Percentiles rank a stretch among this genome's conserved stretches.
phyloP scores from a whole-genome alignment of 2,797 vertebrate genomes.

The Myotis daubentonii region DNA sequence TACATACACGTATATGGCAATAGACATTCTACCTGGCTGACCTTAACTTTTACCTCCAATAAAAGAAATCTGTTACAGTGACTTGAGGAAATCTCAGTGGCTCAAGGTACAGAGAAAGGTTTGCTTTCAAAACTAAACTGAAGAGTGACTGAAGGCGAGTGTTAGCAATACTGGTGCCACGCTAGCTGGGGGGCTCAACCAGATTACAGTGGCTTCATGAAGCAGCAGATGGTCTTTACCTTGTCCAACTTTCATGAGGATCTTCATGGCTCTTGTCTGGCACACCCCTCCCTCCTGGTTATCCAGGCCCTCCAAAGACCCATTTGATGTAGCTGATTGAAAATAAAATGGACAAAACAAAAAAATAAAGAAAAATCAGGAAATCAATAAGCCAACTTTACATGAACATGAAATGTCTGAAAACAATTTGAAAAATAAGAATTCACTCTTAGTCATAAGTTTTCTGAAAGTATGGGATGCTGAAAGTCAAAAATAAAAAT shows the following conservation, averaged over 20 bases:
- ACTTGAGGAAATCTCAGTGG: slow-evolving; percentile 79
- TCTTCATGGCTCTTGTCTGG: slow-evolving; percentile 99
- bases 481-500: slow-evolving; percentile 79
- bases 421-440: slow-evolving; percentile 81
- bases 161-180: slow-evolving; percentile 59
- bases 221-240: slow-evolving; percentile 91
- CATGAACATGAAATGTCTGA: slow-evolving; percentile 86
- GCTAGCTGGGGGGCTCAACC: slow-evolving; percentile 69
- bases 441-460: slow-evolving; percentile 76
- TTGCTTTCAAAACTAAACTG: slow-evolving; percentile 75
- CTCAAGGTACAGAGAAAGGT: slow-evolving; percentile 72
- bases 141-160: slow-evolving; percentile 48
- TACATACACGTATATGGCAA: slow-evolving; percentile 44
- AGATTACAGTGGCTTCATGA: slow-evolving; percentile 79
- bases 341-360: slow-evolving; percentile 85
- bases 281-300: slow-evolving; percentile 99
- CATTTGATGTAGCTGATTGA: slow-evolving; percentile 96
- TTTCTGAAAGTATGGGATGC: slow-evolving; percentile 83
- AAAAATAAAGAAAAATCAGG: slow-evolving; percentile 85
- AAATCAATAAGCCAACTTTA: slow-evolving; percentile 87
- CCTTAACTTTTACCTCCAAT: slow-evolving; percentile 76
- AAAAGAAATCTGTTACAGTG: slow-evolving; percentile 74
- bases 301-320: slow-evolving; percentile 98
- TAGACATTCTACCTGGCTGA: slow-evolving; percentile 76
- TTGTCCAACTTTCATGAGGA: slow-evolving; percentile 99